Base-by-base conservation (phyloP, 2,113 vertebrate species). In the Heterotilapia buettikoferi region DNA sequence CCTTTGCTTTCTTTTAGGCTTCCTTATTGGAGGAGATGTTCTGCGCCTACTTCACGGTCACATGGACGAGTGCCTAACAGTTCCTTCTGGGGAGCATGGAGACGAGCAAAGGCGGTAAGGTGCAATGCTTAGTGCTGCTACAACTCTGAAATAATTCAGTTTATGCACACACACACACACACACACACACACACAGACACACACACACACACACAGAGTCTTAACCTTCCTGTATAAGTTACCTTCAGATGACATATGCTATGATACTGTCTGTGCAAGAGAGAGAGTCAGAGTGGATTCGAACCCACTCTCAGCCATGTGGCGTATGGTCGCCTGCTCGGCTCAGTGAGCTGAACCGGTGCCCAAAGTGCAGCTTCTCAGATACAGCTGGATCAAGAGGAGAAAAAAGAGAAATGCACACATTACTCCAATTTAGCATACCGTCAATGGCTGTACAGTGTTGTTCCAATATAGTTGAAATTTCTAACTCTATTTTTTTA, bases 61-160 rank as follows among this genome's bases (percentile, higher is more conserved):
- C 92, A 98, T 99, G 98, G 98, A 99, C 1, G 98, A 99, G 89
- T 99, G 98, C 93, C 96, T 99, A 91, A 99, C 98, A 2, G 98
- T 99, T 73, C 98, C 98, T 56, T 98, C 98, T 0, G 98, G 98
- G 85, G 98, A 98, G 63, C 98, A 99, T 0, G 98, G 98, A 6
- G 98, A 99, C 53, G 98, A 99, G 61, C 98, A 98, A 89, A 97
- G 98, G 91, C 98, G 98, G 98, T 99, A 92, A 91, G 3, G 19
- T 66, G 4, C 52, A 40, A 16, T 5, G n/a, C 52, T 24, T 43
- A 56, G 29, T 43, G n/a, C 21, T 26, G 38, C 38, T 43, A 1
- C 66, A 9, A 13, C 38, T 43, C 66, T 26, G 38, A 71, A 73
- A 66, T 66, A 36, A 66, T 36, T 7, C 18, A 4, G 9, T 66